Percentiles rank a stretch among this genome's conserved stretches.
Conservation (phyloP, 2,888 invertebrate species). For the Sepioteuthis lessoniana region DNA sequence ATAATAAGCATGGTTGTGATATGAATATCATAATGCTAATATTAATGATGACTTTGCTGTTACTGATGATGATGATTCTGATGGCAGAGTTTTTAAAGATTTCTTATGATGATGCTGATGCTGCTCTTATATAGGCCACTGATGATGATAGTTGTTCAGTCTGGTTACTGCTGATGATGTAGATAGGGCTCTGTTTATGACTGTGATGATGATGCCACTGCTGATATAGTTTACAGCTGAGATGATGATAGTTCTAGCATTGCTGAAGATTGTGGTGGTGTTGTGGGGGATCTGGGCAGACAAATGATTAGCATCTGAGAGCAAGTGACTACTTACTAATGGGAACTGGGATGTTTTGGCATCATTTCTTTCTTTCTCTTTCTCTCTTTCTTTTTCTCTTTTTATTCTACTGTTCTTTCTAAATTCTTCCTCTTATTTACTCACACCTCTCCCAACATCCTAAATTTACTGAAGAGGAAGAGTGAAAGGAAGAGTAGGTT, state of each 20-base stretch:
- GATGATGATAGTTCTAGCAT: not conserved
- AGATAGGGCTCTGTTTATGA: not conserved
- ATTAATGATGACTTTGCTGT: not conserved
- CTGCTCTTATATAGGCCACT: not conserved
- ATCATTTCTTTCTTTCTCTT: not conserved
- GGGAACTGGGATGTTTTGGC: slow-evolving; percentile 6
- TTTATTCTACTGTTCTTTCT: not conserved
- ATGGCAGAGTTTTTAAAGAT: not conserved
- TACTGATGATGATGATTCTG: not conserved
- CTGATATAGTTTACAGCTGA: not conserved
- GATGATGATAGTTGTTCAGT: not conserved
- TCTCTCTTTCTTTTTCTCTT: not conserved
- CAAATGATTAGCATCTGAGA: not conserved
- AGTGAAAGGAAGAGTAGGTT: not conserved
- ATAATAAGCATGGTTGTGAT: too few species aligned
- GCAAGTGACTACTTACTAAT: not conserved
- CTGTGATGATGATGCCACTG: not conserved
- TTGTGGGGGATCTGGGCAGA: not conserved
- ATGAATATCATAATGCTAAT: too few species aligned
- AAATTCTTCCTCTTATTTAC: not conserved
- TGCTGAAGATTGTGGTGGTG: not conserved
- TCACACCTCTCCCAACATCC: not conserved
- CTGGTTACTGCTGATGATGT: not conserved
- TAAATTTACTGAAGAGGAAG: not conserved
- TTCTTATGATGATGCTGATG: not conserved